Evolutionary conservation across 37 sponge, comb jelly and placozoan species (phyloP), one percentile per base, ranked within the genome.

Genomic region (Ephydatia muelleri): DNA sequence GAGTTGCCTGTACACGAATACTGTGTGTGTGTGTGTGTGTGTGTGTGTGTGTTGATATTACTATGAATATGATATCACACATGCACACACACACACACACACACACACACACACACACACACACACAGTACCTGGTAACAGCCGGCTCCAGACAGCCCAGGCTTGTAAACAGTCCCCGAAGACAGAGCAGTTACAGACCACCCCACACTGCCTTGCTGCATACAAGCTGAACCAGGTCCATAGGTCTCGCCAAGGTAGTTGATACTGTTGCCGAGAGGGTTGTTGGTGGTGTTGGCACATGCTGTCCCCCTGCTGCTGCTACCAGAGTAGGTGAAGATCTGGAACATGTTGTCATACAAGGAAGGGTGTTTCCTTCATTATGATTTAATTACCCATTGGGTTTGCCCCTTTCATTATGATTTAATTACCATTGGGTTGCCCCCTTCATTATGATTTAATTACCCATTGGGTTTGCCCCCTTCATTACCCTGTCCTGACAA

Each of bases 111-210:
- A 40, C 69, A 68, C 29, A 38, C 49, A 67, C 35, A 21, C 48
- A 38, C 70, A 38, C 23, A 38, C 3, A 78, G 14, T 5, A 92
- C 92, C 82, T 88, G 76, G 33, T 92, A 92, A 43, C 92, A 92
- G n/a, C 92, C 92, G 40, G 73, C 74, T 25, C 92, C 92, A 64
- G 21, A 83, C 9, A 33, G 16, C 16, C n/a, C 25, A 47, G 70
- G 19, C 37, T n/a, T 47, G 25, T 39, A 31, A 37, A 35, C 16
- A 26, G 49, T 65, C 11, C 77, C 68, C 12, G 57, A 49, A 66
- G 76, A 67, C 27, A 85, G 21, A 23, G 39, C 38, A 43, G 66
- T 68, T 68, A 57, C 57, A 16, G 57, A 13, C 57, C 57, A 57
- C 37, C 68, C 64, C 67, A 68, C 16, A 30, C 64, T 34, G n/a